Evolutionary conservation across 2,888 invertebrate species (phyloP).

Genomic region (Sepiola atlantica): DNA sequence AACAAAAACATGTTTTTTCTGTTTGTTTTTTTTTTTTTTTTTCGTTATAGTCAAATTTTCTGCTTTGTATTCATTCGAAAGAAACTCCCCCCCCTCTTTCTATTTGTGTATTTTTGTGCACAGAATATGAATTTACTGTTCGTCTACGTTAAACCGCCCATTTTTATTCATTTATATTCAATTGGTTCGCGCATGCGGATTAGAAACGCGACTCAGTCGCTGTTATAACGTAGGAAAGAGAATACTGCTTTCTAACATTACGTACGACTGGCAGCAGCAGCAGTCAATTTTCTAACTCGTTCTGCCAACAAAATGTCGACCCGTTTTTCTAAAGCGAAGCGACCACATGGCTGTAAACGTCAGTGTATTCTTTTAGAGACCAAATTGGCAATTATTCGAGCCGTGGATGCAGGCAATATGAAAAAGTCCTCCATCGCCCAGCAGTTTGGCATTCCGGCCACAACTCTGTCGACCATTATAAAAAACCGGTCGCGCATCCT

Average conservation of each 20-base stretch:
- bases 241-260: not conserved
- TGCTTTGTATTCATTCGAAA: too few relatives aligned
- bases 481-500: slow-evolving; percentile 43
- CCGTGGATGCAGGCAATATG: slow-evolving; percentile 33
- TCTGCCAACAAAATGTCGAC: not conserved
- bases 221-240: slow-evolving; percentile 32
- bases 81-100: too few relatives aligned
- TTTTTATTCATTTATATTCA: not conserved
- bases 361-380: slow-evolving; percentile 22
- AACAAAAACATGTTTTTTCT: too few relatives aligned
- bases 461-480: slow-evolving; percentile 41
- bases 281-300: not conserved
- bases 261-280: not conserved
- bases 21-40: too few relatives aligned
- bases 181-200: too few relatives aligned
- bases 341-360: slow-evolving; percentile 34
- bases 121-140: too few relatives aligned
- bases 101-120: too few relatives aligned
- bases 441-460: slow-evolving; percentile 38
- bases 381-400: slow-evolving; percentile 39
- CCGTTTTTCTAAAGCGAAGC: not conserved
- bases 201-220: not conserved
- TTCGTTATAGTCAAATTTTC: too few relatives aligned
- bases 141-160: not conserved
- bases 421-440: not conserved